Base-by-base conservation (phyloP, 2,797 vertebrate species). In the Myotis planiceps region DNA sequence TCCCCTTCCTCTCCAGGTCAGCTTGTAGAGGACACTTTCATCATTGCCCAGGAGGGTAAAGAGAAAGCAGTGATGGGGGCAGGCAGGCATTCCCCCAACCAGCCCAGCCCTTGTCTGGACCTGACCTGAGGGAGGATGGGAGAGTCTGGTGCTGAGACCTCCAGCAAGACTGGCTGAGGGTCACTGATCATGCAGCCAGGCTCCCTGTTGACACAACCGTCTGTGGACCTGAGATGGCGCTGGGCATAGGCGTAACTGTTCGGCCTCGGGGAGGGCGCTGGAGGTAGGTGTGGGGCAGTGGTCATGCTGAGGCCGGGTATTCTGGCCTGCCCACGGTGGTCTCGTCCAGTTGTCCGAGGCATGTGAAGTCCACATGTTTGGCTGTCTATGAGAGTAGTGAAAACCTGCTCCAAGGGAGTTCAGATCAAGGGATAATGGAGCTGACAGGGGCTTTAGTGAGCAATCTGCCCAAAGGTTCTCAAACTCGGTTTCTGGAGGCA, bases 161-260 rank as follows among this genome's bases (percentile, higher is more conserved):
- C 71, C 3, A 42, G 95, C 97, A 55, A 92, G 76, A 72, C 2
- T 4, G 25, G 47, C 90, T 32, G 84, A 90, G 95, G 85, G 25
- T 23, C 9, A 2, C 10, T 78, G 80, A 58, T 75, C 84, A 84
- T 93, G 96, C 87, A 96, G 90, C 95, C 88, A 66, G 55, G 71
- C 72, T 51, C 47, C 27, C 19, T 0, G 15, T 49, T 74, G 27
- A 9, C 72, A 27, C 65, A 80, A 75, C 72, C 0, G 27, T 32
- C 86, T 78, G 4, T 39, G 21, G 88, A 90, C 96, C 92, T 72
- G 90, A 94, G 84, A 23, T 92, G 89, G 42, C 16, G 14, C 53
- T 63, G 74, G 34, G 75, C 92, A 91, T 4, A 32, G 7, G 66
- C 3, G 7, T 85, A 94, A 63, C 79, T 92, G 66, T 89, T 39